Evolutionary conservation across 1,140 invertebrate species (phyloP).

Genomic region (Sarcophaga peregrina): DNA sequence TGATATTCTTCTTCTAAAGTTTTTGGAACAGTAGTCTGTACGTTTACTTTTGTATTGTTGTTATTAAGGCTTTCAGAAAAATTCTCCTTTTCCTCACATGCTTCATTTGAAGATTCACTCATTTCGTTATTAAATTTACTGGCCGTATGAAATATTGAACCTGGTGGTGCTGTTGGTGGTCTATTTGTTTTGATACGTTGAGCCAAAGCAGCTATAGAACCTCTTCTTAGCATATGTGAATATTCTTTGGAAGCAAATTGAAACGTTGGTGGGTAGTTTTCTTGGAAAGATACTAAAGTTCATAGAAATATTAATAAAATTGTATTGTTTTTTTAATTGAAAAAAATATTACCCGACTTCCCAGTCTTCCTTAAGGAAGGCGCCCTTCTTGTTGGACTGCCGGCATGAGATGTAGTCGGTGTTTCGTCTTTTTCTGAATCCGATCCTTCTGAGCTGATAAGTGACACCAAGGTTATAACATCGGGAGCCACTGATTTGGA

Average conservation of each 20-base stretch:
- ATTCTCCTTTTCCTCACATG: constrained; percentile 4
- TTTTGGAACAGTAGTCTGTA: not conserved
- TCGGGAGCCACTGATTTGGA: constrained; percentile 57
- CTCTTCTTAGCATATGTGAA: constrained; percentile 62
- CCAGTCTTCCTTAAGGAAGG: constrained; percentile 62
- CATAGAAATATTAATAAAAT: not conserved
- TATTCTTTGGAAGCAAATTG: constrained; percentile 63
- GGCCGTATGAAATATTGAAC: constrained; percentile 61
- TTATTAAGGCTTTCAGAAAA: constrained; percentile 15
- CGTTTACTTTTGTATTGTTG: not conserved
- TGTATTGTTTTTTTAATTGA: not conserved
- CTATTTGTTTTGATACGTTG: constrained; percentile 62
- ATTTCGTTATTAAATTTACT: constrained; percentile 24
- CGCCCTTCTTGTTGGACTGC: constrained; percentile 53
- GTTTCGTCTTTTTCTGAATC: constrained; percentile 64
- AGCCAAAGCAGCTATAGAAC: constrained; percentile 63
- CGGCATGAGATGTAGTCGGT: constrained; percentile 44
- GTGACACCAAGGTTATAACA: constrained; percentile 63
- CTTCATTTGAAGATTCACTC: not conserved
- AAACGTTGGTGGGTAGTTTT: constrained; percentile 63
- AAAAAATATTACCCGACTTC: constrained; percentile 61
- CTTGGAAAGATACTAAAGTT: constrained; percentile 64
- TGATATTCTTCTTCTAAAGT: constrained; percentile 48
- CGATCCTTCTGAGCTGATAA: constrained; percentile 64
- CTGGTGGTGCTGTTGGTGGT: constrained; percentile 64